Conservation (phyloP, 2,113 vertebrate species). For the Otus sunia region DNA sequence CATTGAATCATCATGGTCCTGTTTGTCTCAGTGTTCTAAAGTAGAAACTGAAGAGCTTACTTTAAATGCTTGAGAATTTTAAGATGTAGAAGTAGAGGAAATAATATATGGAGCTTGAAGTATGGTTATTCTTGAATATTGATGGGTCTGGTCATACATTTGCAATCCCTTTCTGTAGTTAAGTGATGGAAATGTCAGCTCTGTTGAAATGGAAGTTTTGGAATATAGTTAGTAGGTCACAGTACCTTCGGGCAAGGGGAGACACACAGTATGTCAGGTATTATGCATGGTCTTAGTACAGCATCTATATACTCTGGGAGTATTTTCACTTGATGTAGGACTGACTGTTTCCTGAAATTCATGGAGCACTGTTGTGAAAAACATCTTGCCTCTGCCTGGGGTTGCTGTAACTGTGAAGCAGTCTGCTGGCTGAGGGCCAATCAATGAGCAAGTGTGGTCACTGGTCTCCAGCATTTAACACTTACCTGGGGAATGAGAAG, state of each 20-base stretch:
- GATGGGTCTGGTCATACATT: neutral
- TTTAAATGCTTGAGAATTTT: neutral
- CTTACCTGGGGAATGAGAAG: neutral
- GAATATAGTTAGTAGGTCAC: neutral
- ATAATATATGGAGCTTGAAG: neutral
- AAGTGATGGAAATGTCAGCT: neutral
- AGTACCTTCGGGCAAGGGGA: neutral
- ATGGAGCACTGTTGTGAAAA: rapidly evolving
- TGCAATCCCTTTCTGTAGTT: neutral
- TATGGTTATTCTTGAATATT: neutral
- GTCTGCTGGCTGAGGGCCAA: neutral
- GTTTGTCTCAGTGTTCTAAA: neutral
- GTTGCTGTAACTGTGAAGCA: neutral
- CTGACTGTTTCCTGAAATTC: neutral
- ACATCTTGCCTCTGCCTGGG: neutral
- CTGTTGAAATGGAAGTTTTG: neutral
- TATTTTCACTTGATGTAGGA: neutral
- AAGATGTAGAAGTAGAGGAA: neutral
- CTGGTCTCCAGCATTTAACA: neutral
- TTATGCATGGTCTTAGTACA: neutral
- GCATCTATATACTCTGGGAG: neutral
- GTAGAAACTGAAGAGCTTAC: neutral
- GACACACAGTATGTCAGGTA: neutral
- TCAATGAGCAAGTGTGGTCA: neutral
- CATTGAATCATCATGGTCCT: neutral